phyloP scores from a whole-genome alignment of 1,140 invertebrate species.

The Plectus sambesii region DNA sequence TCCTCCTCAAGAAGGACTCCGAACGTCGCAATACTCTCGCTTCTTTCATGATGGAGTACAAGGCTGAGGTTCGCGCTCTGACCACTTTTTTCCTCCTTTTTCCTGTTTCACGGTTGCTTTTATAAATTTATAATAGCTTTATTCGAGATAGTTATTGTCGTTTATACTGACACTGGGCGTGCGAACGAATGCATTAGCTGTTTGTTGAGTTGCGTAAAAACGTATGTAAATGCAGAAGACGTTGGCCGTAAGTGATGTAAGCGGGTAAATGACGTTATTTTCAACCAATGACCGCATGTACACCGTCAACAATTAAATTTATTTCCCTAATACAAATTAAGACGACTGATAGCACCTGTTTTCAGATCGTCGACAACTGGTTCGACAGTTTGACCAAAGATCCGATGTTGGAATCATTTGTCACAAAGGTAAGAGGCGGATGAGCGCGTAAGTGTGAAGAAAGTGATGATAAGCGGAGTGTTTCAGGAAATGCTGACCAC shows the following conservation, averaged over 20 bases:
- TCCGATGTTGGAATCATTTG: no score
- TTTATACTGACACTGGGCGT: no score
- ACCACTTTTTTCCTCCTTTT: constrained; percentile 33
- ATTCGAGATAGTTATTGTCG: constrained; percentile 4
- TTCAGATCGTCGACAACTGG: constrained; percentile 49
- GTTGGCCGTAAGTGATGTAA: no score
- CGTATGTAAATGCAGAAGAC: no score
- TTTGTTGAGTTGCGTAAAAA: no score
- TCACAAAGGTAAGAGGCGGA: constrained; percentile 51
- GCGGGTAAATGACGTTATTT: no score
- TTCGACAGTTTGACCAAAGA: constrained; percentile 35
- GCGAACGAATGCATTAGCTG: no score
- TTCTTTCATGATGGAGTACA: constrained; percentile 74
- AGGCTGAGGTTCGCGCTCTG: constrained; percentile 71
- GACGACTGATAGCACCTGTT: constrained; percentile 49
- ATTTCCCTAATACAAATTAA: constrained; percentile 60
- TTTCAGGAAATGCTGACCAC: constrained; percentile 61
- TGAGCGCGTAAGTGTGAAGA: constrained; percentile 1
- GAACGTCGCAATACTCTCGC: constrained; percentile 80
- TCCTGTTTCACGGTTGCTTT: constrained; percentile 2
- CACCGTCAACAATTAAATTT: no score
- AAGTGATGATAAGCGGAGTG: constrained; percentile 7
- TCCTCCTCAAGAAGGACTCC: constrained; percentile 88
- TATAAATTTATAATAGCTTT: constrained; percentile 1
- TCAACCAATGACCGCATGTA: no score